Evolutionary conservation across 2,113 vertebrate species (phyloP).

Genomic region (Girardinichthys multiradiatus): DNA sequence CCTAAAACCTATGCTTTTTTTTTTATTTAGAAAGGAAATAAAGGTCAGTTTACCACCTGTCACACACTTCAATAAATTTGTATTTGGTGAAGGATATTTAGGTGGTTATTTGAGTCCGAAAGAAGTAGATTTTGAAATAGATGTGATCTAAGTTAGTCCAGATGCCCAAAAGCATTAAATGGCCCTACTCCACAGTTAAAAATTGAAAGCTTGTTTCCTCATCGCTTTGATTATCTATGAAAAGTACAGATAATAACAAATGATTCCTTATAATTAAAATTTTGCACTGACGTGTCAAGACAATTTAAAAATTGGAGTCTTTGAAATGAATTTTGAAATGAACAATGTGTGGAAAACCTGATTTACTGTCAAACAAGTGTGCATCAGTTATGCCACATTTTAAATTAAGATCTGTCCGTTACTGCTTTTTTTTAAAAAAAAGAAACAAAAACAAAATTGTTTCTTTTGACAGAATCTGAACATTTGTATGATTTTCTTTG

Average conservation of each 20-base stretch:
- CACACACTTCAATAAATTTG: too few relatives aligned
- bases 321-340: too few relatives aligned
- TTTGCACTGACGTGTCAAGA: neutral
- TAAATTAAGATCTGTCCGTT: neutral
- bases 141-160: too few relatives aligned
- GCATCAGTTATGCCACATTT: neutral
- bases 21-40: too few relatives aligned
- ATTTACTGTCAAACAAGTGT: neutral
- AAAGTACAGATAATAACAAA: neutral
- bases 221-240: neutral
- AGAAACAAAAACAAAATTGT: too few relatives aligned
- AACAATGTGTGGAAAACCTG: too few relatives aligned
- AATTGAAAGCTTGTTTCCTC: neutral
- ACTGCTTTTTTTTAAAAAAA: too few relatives aligned
- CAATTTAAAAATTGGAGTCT: neutral
- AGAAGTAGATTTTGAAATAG: too few relatives aligned
- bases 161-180: neutral
- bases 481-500: conserved; percentile 8
- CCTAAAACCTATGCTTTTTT: too few relatives aligned
- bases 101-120: too few relatives aligned
- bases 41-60: too few relatives aligned
- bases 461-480: conserved; percentile 23
- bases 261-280: neutral
- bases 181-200: neutral
- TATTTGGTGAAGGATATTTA: too few relatives aligned